Evolutionary conservation across 2,113 vertebrate genomes (phyloP).

Genomic region (Jaculus jaculus): DNA sequence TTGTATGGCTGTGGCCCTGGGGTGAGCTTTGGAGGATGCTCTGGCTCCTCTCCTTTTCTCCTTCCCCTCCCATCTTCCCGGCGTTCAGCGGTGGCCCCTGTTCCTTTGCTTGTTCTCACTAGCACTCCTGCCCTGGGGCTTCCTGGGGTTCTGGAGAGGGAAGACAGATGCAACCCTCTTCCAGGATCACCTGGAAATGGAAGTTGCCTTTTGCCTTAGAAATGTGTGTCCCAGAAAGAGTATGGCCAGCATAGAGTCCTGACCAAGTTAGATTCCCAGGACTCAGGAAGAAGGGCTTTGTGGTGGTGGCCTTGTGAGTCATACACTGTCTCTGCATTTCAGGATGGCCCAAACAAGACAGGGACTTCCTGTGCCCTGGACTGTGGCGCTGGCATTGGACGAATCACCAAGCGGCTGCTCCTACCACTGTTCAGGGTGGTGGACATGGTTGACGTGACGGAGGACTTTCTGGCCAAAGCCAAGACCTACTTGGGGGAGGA

Average conservation of each 20-base stretch:
- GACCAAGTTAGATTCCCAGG: background rate
- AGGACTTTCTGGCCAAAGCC: conserved; percentile 95
- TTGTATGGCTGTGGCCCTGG: fast-evolving
- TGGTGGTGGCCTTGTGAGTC: background rate
- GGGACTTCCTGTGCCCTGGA: conserved; percentile 91
- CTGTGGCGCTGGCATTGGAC: conserved; percentile 95
- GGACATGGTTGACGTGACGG: conserved; percentile 96
- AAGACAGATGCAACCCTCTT: fast-evolving
- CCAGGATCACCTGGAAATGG: background rate
- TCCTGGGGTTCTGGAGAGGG: background rate
- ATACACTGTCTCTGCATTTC: background rate
- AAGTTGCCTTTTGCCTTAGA: background rate
- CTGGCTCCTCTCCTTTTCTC: background rate
- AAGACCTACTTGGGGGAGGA: conserved; percentile 93
- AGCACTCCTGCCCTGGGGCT: background rate
- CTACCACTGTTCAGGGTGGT: conserved; percentile 93
- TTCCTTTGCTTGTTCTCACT: background rate
- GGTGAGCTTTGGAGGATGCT: background rate
- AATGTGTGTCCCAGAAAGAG: background rate
- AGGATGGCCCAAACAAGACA: conserved; percentile 92
- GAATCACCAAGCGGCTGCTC: conserved; percentile 95
- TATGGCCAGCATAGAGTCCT: background rate
- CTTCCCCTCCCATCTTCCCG: fast-evolving
- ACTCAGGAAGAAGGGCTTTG: background rate
- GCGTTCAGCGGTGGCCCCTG: fast-evolving